Conservation (phyloP, 2,797 vertebrate species). For the Spinus pinus region DNA sequence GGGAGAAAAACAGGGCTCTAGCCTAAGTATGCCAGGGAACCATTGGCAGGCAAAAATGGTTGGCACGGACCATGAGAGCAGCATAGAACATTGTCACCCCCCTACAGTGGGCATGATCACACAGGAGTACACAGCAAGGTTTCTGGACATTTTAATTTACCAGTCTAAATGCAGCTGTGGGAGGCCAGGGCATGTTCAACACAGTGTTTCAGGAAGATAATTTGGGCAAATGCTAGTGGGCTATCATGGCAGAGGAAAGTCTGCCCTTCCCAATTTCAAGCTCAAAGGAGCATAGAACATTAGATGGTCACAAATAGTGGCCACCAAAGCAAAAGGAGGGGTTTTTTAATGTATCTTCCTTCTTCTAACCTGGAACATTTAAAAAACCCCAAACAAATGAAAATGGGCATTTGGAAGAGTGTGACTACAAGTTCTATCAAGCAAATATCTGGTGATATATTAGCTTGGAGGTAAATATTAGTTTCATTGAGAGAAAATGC, state of each 20-base stretch:
- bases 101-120: neutral
- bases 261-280: neutral
- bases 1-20: neutral
- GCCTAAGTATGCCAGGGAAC: neutral
- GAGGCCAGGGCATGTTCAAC: neutral
- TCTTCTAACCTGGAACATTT: neutral
- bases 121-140: neutral
- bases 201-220: neutral
- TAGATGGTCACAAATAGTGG: neutral
- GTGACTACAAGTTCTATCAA: neutral
- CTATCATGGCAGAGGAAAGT: neutral
- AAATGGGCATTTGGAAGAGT: neutral
- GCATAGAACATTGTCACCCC: neutral
- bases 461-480: neutral
- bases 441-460: neutral
- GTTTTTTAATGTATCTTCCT: accelerated
- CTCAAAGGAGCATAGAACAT: neutral
- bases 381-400: neutral
- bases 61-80: neutral
- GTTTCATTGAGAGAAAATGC: neutral
- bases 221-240: neutral
- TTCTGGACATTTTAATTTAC: neutral
- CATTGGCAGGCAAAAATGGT: neutral
- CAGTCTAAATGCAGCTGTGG: neutral
- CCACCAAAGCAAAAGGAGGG: neutral